Base-by-base conservation (phyloP, 2,888 invertebrate genomes). In the Caenorhabditis imperialis region DNA sequence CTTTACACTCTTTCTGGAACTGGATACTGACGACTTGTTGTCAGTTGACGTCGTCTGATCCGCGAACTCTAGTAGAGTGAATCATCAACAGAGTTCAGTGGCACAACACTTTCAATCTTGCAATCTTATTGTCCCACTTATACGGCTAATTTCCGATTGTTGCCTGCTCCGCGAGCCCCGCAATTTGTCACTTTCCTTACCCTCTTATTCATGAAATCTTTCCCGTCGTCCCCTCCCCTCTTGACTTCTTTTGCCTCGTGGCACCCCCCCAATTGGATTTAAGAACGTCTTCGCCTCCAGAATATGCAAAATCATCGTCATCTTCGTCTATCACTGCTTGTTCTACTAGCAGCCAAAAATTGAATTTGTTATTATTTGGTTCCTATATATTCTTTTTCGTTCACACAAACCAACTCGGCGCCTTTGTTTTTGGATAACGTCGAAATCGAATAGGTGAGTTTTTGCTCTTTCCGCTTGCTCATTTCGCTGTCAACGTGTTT, bases 351-450 rank as follows among this genome's bases (percentile, higher is more conserved):
- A 38, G 37, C 45, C 45, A 54, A 53, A 47, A 65, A 65, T 65
- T 65, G 65, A 65, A 65, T 57, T 65, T 65, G 57, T 57, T 57
- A 65, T 65, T 65, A 65, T 65, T 65, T 65, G 65, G 50, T 44
- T 27, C 50, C 57, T 55, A 65, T 65, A 65, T 65, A 57, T 48
- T 50, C 50, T 35, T 35, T 50, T 50, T 30, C 35, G 30, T 50
- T 33, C 14, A 14, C n/a, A n/a, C n/a, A n/a, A n/a, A n/a, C n/a
- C n/a, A n/a, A n/a, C n/a, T n/a, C n/a, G n/a, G n/a, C n/a, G n/a
- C n/a, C n/a, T n/a, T n/a, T n/a, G n/a, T n/a, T n/a, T n/a, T n/a
- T n/a, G n/a, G n/a, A n/a, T n/a, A n/a, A n/a, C n/a, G n/a, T n/a
- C n/a, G n/a, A n/a, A n/a, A n/a, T n/a, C n/a, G n/a, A n/a, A n/a